phyloP scores from a whole-genome alignment of 2,797 vertebrate genomes.

The Cyprinodon diabolis region DNA sequence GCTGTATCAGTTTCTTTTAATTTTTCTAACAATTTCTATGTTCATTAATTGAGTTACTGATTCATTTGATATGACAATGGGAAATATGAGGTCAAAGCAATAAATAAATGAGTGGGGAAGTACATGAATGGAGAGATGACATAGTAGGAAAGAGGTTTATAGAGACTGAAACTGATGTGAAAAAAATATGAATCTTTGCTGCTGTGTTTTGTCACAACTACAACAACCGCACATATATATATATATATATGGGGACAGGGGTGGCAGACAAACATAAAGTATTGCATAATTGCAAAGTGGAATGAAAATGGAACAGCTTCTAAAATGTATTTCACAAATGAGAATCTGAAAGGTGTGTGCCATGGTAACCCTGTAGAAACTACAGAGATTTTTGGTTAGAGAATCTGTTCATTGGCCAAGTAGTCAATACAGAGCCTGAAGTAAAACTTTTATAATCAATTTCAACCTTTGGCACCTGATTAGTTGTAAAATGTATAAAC shows the following conservation, averaged over 20 bases:
- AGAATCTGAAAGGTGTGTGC: background rate
- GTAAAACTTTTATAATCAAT: background rate
- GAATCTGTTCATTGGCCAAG: background rate
- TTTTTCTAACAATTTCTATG: slow-evolving; percentile 50
- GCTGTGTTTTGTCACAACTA: slow-evolving; percentile 32
- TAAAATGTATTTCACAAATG: background rate
- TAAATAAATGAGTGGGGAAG: slow-evolving; percentile 80
- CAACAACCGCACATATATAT: background rate
- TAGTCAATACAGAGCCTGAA: too few relatives aligned
- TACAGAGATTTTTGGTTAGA: background rate
- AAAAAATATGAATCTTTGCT: slow-evolving; percentile 30
- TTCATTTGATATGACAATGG: slow-evolving; percentile 74
- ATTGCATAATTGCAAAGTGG: slow-evolving; percentile 20
- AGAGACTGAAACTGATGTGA: slow-evolving; percentile 50
- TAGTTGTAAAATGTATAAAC: background rate
- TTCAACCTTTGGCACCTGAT: background rate
- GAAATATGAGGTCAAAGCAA: slow-evolving; percentile 73
- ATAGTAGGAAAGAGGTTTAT: slow-evolving; percentile 59
- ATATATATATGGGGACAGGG: too few relatives aligned
- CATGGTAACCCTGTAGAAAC: background rate
- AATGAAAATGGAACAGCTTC: background rate
- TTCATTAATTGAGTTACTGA: slow-evolving; percentile 75
- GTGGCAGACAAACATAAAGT: slow-evolving; percentile 5
- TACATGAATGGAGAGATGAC: slow-evolving; percentile 77
- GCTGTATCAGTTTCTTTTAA: slow-evolving; percentile 52